Conservation (phyloP, 1,140 invertebrate species). For the Caerostris extrusa region DNA sequence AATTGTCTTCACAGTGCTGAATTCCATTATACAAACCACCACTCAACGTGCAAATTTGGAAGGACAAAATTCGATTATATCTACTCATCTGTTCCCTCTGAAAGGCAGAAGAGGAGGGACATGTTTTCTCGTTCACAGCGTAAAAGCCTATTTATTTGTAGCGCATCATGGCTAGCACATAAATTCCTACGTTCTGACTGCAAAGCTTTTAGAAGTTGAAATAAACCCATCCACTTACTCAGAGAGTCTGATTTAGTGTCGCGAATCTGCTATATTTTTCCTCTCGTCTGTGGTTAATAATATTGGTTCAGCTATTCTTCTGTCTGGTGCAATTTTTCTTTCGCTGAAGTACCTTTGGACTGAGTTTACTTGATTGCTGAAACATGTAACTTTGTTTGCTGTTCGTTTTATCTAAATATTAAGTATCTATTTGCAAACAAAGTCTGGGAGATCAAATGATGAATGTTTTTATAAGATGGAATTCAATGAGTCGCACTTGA, state of each 20-base stretch:
- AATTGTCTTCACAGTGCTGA: background rate
- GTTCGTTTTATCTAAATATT: too few relatives aligned
- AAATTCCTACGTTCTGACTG: conserved; percentile 3
- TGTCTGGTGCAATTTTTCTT: background rate
- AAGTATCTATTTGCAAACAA: too few relatives aligned
- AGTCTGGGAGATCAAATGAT: too few relatives aligned
- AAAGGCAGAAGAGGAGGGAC: background rate
- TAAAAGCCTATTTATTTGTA: conserved; percentile 39
- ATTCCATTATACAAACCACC: background rate
- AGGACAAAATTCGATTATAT: background rate
- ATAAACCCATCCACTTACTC: conserved; percentile 13
- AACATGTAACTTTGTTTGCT: too few relatives aligned
- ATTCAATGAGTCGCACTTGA: too few relatives aligned
- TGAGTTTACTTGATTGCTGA: too few relatives aligned
- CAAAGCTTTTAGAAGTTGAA: conserved; percentile 40
- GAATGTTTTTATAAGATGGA: too few relatives aligned
- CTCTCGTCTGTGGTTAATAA: background rate
- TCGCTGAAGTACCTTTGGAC: too few relatives aligned
- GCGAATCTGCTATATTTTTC: background rate
- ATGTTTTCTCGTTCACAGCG: conserved; percentile 22
- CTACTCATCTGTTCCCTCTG: background rate
- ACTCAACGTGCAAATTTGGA: background rate
- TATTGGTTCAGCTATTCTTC: background rate
- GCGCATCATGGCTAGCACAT: background rate
- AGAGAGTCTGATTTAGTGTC: background rate